Percentiles rank a stretch among this genome's conserved stretches.
Conservation (phyloP, 2,888 invertebrate genomes). For the Drosophila meridiana region DNA sequence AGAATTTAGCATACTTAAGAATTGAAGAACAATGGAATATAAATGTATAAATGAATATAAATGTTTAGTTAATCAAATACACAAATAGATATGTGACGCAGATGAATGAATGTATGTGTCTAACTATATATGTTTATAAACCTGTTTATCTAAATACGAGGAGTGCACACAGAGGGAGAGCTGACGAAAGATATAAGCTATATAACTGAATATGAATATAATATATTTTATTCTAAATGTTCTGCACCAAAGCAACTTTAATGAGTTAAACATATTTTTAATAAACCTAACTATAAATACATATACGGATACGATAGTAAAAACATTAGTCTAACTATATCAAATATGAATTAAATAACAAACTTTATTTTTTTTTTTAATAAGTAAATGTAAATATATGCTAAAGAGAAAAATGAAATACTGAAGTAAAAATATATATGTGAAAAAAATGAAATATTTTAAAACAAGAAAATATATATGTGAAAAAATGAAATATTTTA, state of each 20-base stretch:
- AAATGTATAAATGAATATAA: background rate
- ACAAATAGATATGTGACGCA: background rate
- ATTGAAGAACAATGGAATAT: background rate
- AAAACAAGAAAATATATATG: too few relatives aligned
- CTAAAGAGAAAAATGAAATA: too few relatives aligned
- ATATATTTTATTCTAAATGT: slow-evolving; percentile 6
- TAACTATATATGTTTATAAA: background rate
- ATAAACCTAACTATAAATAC: background rate
- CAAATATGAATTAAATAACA: background rate
- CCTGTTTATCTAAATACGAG: background rate
- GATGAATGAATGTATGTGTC: background rate
- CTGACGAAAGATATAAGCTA: background rate
- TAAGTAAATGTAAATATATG: background rate
- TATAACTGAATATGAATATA: background rate
- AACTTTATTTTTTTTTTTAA: slow-evolving; percentile 1
- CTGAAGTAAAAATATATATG: too few relatives aligned
- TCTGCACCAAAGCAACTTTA: slow-evolving; percentile 21
- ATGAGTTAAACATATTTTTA: slow-evolving; percentile 7
- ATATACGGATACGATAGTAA: background rate
- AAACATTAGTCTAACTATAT: background rate
- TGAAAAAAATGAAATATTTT: too few relatives aligned
- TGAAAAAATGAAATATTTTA: background rate
- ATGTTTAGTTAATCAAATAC: background rate
- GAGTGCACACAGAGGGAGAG: background rate
- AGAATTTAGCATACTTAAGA: slow-evolving; percentile 1